A percentile compares a stretch with the other conserved stretches of the same genome.
phyloP scores from a whole-genome alignment of 2,113 vertebrate species.

The Macheiramphus alcinus region DNA sequence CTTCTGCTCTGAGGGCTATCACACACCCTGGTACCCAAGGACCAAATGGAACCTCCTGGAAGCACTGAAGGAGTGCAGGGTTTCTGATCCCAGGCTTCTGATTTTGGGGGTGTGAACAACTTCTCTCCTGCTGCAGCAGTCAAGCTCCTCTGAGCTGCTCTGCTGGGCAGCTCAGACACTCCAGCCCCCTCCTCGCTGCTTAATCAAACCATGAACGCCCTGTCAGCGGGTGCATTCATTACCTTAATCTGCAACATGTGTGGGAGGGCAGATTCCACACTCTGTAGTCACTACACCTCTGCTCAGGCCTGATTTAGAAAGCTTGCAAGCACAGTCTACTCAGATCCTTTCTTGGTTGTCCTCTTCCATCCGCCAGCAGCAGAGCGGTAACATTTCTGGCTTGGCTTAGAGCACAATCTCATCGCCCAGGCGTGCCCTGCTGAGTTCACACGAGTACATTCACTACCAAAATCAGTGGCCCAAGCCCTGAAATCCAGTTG shows the following conservation, averaged over 20 bases:
- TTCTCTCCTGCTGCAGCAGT: neutral
- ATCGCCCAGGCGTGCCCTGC: accelerated
- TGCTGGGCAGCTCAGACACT: accelerated
- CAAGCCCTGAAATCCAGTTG: neutral
- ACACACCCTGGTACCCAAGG: neutral
- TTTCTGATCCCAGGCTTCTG: neutral
- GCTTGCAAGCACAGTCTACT: neutral
- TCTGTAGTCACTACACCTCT: neutral
- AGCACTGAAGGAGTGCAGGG: neutral
- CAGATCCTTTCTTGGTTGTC: neutral
- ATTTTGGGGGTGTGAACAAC: neutral
- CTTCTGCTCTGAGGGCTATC: neutral
- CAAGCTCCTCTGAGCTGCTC: neutral
- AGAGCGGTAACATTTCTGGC: neutral
- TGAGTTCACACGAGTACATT: neutral
- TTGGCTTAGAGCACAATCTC: neutral
- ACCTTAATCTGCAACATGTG: neutral
- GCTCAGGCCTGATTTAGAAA: conserved; percentile 31
- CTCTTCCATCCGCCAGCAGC: neutral
- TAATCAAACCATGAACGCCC: neutral
- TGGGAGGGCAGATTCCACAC: conserved; percentile 3
- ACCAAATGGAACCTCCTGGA: accelerated
- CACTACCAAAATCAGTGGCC: neutral
- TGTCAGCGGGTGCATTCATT: neutral
- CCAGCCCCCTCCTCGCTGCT: neutral